Base-by-base conservation (phyloP, 2,113 vertebrate species). In the Dendrocopos noguchii region DNA sequence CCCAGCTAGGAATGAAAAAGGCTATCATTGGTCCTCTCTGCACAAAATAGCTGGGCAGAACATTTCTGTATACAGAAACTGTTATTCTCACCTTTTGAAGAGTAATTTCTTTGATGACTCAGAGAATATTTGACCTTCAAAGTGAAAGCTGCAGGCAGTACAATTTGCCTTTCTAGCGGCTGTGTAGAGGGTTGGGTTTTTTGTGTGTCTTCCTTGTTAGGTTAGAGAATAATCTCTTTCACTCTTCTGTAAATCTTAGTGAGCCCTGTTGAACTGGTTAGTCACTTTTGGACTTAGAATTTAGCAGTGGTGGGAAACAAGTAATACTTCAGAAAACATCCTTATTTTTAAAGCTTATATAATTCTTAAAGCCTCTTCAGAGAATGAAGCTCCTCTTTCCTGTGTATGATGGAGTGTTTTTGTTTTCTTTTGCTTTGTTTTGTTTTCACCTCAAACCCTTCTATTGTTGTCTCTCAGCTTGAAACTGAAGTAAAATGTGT, bases 111-210 rank as follows among this genome's bases (percentile, higher is more conserved):
- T 93, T 95, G 90, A 93, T 93, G 80, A 93, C 39, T 92, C 2
- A 1, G 63, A 94, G 91, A 72, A 78, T 93, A 92, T 96, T 91
- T 96, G 94, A 95, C 94, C 90, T 94, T 95, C 89, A 94, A 85
- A 95, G 82, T 89, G 91, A 95, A 90, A 93, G 85, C 94, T 88
- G 61, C 73, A 72, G 84, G 93, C 93, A 88, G 70, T 85, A 78
- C 76, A 91, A 81, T 94, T 92, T 94, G 68, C 50, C 53, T 94
- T 85, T 86, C 36, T 50, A 82, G 67, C 34, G 52, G 67, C 42
- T 82, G 67, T 50, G 68, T 66, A 34, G 34, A 80, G 55, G 34
- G 5, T 34, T 55, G 13, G 4, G 4, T 15, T 46, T 88, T 27
- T 44, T 24, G 5, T 66, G 22, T 55, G 22, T 44, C 25, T 74